Conservation (phyloP, 2,113 vertebrate species). For the Sialia sialis region DNA sequence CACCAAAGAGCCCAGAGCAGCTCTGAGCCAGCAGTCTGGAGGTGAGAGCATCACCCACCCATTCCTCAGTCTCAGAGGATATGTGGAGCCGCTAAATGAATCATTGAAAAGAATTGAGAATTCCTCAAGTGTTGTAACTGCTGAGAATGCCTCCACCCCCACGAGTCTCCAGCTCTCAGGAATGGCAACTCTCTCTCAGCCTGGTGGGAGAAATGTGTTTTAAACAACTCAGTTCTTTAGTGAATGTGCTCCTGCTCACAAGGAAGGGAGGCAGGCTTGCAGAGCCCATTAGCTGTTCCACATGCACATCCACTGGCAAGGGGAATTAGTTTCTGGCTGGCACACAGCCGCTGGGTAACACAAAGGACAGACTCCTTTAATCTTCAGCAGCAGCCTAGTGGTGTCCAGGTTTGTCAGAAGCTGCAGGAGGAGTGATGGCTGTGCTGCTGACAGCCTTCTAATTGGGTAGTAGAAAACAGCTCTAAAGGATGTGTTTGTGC, state of each 20-base stretch:
- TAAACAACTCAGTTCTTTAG: background rate
- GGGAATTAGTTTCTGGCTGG: constrained; percentile 27
- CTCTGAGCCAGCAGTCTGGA: background rate
- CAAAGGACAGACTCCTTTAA: constrained; percentile 19
- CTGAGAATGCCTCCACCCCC: background rate
- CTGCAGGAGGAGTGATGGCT: constrained; percentile 58
- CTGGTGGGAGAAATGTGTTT: background rate
- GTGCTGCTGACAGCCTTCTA: constrained; percentile 67
- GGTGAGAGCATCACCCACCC: background rate
- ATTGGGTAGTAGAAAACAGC: constrained; percentile 66
- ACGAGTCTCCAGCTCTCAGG: background rate
- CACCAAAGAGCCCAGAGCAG: background rate
- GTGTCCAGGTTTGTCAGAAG: constrained; percentile 42
- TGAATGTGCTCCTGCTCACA: background rate
- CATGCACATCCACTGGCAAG: background rate
- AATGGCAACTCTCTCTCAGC: background rate
- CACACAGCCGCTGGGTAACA: background rate
- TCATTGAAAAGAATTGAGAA: background rate
- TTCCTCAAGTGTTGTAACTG: background rate
- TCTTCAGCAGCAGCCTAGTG: constrained; percentile 3
- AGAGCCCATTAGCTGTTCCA: constrained; percentile 12
- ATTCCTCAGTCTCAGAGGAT: background rate
- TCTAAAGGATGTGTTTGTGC: constrained; percentile 50
- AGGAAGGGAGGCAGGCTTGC: background rate
- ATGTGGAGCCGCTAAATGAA: background rate